Evolutionary conservation across 2,113 vertebrate species (phyloP), one percentile per base, ranked within the genome.

Genomic region (Microtus richardsoni): DNA sequence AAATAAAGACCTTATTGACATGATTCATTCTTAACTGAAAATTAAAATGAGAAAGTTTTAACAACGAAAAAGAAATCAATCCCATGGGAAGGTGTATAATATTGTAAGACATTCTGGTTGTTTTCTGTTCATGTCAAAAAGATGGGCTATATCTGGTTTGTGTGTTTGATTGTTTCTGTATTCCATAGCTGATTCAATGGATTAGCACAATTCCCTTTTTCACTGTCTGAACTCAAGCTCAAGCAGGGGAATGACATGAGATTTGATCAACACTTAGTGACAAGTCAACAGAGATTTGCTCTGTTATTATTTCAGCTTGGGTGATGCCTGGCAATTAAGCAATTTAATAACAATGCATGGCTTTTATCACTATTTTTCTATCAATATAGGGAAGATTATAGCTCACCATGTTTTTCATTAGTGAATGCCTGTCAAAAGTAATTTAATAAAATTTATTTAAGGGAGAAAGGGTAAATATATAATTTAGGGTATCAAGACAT

Each of bases 371-470:
- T 64, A 84, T 74, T 91, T 96, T 49, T 39, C 70, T 49, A 74
- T 78, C 95, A 95, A 95, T 4, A 93, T 73, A 79, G 68, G 21
- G 39, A 83, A 91, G 58, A 95, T 95, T 73, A 74, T 74, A 30
- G 6, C 68, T 75, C 7, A 47, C 19, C 47, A 71, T 84, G 74
- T 39, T 96, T 97, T 96, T 96, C 91, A 93, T 93, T 96, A 95
- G 26, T 87, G 74, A 91, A 33, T 93, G 16, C 13, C 88, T 96
- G 60, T 93, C 96, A 83, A 96, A 96, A 89, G 36, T 82, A 93
- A 87, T 87, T 95, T 95, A 87, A 87, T 89, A 54, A 93, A 68
- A 89, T 82, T 73, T 93, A 80, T 91, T 93, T 93, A 87, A 44
- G 39, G 13, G 5, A 39, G 28, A 87, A 93, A 92, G 88, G 10